Evolutionary conservation across 2,113 vertebrate species (phyloP), one percentile per base, ranked within the genome.

Genomic region (Xiphophorus hellerii): DNA sequence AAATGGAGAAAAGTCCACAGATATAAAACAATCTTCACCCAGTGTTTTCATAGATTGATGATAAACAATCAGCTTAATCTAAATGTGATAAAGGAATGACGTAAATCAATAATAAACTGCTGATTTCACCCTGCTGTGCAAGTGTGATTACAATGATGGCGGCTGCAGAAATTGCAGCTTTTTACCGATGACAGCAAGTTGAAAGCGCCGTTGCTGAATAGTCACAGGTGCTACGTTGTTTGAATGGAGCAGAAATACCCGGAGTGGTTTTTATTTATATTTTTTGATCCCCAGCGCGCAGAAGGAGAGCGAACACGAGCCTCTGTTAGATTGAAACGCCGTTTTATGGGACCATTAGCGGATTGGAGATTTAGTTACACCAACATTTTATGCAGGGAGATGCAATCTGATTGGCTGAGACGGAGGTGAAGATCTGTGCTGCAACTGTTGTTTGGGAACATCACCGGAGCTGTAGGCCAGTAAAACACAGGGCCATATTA

Each of bases 151-250:
- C 51, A 58, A n/a, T 58, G 51, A 48, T 95, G 93, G 95, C 88
- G 94, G 95, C 95, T 94, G 93, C 92, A 94, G 89, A 91, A 90
- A 92, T 93, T 94, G 87, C 93, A 90, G 93, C 94, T 94, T 94
- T 90, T 91, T 95, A 91, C 93, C 93, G 88, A 91, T 84, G 86
- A 90, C 88, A 77, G 92, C 94, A 90, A 93, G 94, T 90, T 94
- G 87, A 93, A 94, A 85, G 90, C 70, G 78, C 91, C 84, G 92
- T 84, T 81, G 78, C 85, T 89, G 92, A 92, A 90, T 89, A 87
- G 92, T 91, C 91, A 92, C 88, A 92, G 70, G 92, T 94, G 84
- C 76, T 76, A 25, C 44, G 83, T 82, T 79, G 84, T 84, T 83
- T 65, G 69, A 80, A 80, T 78, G 28, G 14, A 66, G 86, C 87